These are phyloP conservation scores for Limonius californicus DNA, from an alignment of 1,140 invertebrate genomes.

Conservation along the genomic window DNA sequence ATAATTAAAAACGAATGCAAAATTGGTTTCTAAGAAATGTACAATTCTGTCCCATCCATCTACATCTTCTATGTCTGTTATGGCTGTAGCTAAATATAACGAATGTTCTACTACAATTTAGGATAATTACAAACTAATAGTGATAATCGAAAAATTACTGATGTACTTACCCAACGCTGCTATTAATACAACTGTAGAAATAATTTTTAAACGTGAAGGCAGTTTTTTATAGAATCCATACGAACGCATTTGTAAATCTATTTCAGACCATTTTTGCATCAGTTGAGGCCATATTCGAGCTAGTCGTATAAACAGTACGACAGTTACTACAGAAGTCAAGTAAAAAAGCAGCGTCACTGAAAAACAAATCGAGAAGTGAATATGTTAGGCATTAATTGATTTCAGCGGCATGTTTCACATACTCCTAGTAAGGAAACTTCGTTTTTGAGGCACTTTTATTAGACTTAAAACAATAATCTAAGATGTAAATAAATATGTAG, in stretches of 20 bases:
- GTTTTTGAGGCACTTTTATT: too few species aligned
- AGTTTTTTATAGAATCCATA: slow-evolving; percentile 3
- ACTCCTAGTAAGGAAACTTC: too few species aligned
- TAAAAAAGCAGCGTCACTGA: slow-evolving; percentile 16
- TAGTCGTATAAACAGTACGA: slow-evolving; percentile 13
- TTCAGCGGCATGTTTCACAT: too few species aligned
- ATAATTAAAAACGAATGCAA: background rate
- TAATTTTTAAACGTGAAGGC: background rate
- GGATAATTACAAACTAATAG: too few species aligned
- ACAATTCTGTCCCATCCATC: background rate
- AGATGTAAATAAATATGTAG: too few species aligned
- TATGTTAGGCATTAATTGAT: too few species aligned
- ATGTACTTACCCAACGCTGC: background rate
- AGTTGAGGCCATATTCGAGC: slow-evolving; percentile 15
- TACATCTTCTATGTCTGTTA: background rate
- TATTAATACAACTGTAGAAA: background rate
- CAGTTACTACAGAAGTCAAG: background rate
- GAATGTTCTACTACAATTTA: slow-evolving; percentile 2
- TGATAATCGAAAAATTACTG: too few species aligned
- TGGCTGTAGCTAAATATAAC: background rate
- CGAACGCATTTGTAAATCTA: slow-evolving; percentile 12
- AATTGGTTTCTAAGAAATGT: background rate
- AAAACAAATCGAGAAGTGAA: too few species aligned
- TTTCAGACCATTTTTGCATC: slow-evolving; percentile 19
- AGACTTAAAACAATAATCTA: too few species aligned